Base-by-base conservation (phyloP, 1,140 invertebrate genomes). In the Pseudomyrmex gracilis region DNA sequence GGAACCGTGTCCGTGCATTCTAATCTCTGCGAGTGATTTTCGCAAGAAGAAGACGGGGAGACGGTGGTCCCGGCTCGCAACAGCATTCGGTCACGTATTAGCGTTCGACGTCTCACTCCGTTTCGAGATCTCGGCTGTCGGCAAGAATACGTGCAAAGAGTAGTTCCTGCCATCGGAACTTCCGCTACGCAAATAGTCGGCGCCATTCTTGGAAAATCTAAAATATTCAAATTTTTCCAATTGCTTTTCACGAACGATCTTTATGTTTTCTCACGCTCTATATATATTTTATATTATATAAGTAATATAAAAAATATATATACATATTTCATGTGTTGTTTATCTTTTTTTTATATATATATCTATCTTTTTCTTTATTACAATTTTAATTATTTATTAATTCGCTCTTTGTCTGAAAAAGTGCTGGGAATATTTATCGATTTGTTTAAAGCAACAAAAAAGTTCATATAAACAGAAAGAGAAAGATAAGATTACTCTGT, bases 131-230 rank as follows among this genome's bases (percentile, higher is more conserved):
- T 78, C 63, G 82, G 86, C 67, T 87, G 85, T 64, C 85, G 86
- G 8, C 84, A 88, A 7, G 83, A 55, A 47, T 89, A 86, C 1
- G 86, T 82, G 13, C 49, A 66, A 22, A 82, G 85, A 1, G 88
- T 66, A 58, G 80, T 89, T 68, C 85, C 85, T 13, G 77, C 70
- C 34, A 84, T 73, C 34, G 88, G 83, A 13, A 92, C 60, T 24
- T 92, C 92, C 10, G 89, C 34, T 76, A 92, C 22, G 57, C 90
- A 92, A 70, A 92, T 45, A 45, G 90, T 91, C 17, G 92, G 91
- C 47, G 90, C 89, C 92, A 93, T 93, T 68, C 60, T 85, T 2
- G 1, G 17, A 10, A 58, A 64, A 22, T 45, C 47, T 80, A 55
- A 60, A 80, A 80, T 22, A 71, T 34, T 34, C 3, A n/a, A 70